Conservation (phyloP, 2,797 vertebrate species). For the Cichlasoma orientale region DNA sequence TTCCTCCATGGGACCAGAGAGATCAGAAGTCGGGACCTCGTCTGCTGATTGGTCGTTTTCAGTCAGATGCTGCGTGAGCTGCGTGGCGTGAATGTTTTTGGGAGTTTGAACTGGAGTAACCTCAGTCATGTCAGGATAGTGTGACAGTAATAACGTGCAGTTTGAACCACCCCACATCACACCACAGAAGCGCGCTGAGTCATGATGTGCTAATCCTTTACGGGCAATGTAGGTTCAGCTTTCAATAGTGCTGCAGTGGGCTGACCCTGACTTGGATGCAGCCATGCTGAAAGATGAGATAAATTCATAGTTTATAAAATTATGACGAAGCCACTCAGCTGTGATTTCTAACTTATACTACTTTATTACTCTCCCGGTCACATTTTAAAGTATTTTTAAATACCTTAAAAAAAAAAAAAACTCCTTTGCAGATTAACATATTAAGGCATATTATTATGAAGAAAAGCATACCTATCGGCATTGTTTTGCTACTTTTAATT, state of each 20-base stretch:
- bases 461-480: neutral
- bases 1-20: slow-evolving; percentile 62
- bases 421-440: neutral
- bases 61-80: slow-evolving; percentile 70
- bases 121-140: slow-evolving; percentile 34
- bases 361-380: neutral
- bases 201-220: neutral
- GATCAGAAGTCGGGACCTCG: slow-evolving; percentile 68
- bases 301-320: neutral
- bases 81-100: slow-evolving; percentile 24
- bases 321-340: neutral
- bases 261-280: neutral
- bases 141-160: slow-evolving; percentile 28
- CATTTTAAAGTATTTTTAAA: no score
- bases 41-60: slow-evolving; percentile 67
- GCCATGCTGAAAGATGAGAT: neutral
- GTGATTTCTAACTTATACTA: neutral
- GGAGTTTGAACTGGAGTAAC: slow-evolving; percentile 78
- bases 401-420: neutral
- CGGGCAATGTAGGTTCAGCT: neutral
- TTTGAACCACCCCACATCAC: slow-evolving; percentile 37
- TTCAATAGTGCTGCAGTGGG: neutral
- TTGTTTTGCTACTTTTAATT: neutral
- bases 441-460: neutral
- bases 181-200: slow-evolving; percentile 36